Conservation (phyloP, 1,140 invertebrate genomes). For the Cydia strobilella region DNA sequence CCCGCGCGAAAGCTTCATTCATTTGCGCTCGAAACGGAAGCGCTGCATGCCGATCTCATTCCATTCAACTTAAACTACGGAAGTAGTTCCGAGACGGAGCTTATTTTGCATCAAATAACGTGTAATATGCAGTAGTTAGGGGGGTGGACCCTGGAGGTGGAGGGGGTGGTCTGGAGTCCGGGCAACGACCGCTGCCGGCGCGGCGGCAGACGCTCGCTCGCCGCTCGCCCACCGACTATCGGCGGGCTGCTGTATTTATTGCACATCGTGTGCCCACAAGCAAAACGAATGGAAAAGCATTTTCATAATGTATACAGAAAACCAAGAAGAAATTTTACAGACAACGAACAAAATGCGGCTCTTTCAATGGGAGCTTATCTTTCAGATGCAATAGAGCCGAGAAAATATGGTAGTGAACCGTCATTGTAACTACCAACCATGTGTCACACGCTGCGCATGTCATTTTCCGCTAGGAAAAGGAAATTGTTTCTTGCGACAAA, state of each 20-base stretch:
- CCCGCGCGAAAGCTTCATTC: background rate
- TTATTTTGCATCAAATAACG: slow-evolving; percentile 17
- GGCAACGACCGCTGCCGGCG: slow-evolving; percentile 3
- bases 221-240: background rate
- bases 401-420: background rate
- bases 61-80: slow-evolving; percentile 5
- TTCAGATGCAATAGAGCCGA: background rate
- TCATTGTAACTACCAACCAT: background rate
- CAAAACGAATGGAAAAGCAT: background rate
- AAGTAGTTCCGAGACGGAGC: background rate
- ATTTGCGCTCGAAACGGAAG: background rate
- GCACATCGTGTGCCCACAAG: background rate
- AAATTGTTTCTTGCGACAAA: slow-evolving; percentile 13
- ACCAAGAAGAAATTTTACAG: background rate
- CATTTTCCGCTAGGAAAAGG: slow-evolving; percentile 10
- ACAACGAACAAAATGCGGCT: background rate
- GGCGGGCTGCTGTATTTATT: background rate
- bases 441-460: background rate
- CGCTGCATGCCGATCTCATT: background rate
- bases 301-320: background rate
- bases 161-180: background rate
- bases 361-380: no score
- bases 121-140: slow-evolving; percentile 6
- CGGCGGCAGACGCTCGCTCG: slow-evolving; percentile 8
- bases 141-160: background rate